phyloP scores from a whole-genome alignment of 1,140 invertebrate genomes.

The Anoplolepis gracilipes region DNA sequence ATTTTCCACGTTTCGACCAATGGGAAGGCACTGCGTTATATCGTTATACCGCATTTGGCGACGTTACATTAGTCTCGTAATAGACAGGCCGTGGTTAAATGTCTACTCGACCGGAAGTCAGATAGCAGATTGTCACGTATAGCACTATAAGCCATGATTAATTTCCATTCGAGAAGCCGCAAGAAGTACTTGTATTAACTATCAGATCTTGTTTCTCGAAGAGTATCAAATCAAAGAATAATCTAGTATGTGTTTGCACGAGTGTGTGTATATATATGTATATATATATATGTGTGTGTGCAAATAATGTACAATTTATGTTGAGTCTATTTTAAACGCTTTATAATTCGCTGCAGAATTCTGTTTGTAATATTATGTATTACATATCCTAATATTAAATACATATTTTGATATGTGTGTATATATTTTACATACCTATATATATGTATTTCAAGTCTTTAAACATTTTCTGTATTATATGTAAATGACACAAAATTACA shows the following conservation, averaged over 20 bases:
- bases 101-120: constrained; percentile 76
- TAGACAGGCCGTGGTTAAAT: constrained; percentile 75
- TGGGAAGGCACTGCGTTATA: constrained; percentile 58
- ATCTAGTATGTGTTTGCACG: background rate
- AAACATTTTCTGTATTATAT: too few relatives aligned
- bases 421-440: too few relatives aligned
- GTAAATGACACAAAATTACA: too few relatives aligned
- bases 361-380: too few relatives aligned
- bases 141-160: constrained; percentile 59
- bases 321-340: too few relatives aligned
- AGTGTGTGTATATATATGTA: too few relatives aligned
- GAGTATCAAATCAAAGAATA: background rate
- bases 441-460: too few relatives aligned
- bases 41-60: constrained; percentile 65
- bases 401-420: too few relatives aligned
- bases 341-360: too few relatives aligned
- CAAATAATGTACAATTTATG: background rate
- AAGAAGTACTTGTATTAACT: constrained; percentile 27
- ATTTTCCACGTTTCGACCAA: constrained; percentile 49
- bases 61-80: constrained; percentile 75
- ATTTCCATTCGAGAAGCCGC: constrained; percentile 22
- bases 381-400: too few relatives aligned
- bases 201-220: background rate
- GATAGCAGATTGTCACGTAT: constrained; percentile 75
- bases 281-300: too few relatives aligned